phyloP scores from a whole-genome alignment of 1,140 invertebrate species.

The Antheraea pernyi region DNA sequence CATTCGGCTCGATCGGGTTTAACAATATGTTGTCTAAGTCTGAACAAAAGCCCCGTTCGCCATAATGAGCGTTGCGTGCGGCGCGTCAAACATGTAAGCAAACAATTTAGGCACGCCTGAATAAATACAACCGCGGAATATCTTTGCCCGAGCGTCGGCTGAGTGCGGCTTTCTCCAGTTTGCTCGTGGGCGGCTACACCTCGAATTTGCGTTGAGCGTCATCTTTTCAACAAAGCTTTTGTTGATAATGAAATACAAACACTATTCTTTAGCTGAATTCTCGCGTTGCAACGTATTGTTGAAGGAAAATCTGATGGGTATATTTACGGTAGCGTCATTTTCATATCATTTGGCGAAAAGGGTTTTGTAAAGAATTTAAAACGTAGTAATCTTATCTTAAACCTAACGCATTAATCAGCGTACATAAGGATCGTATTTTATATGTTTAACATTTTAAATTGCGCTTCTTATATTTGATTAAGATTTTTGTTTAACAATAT shows the following conservation, averaged over 20 bases:
- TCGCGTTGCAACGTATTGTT: slow-evolving; percentile 56
- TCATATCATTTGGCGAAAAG: background rate
- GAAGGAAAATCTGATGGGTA: slow-evolving; percentile 47
- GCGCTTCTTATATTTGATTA: no score
- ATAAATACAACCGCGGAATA: slow-evolving; percentile 77
- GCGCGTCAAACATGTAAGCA: slow-evolving; percentile 77
- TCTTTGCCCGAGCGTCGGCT: slow-evolving; percentile 60
- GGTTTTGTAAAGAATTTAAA: background rate
- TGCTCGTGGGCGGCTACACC: slow-evolving; percentile 53
- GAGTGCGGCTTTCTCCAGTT: slow-evolving; percentile 57
- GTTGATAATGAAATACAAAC: slow-evolving; percentile 77
- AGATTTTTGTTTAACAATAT: no score
- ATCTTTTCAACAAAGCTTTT: slow-evolving; percentile 73
- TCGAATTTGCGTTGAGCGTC: slow-evolving; percentile 66
- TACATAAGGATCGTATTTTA: no score
- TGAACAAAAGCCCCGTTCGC: slow-evolving; percentile 71
- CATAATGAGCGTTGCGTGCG: slow-evolving; percentile 77
- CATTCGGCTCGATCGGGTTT: slow-evolving; percentile 66
- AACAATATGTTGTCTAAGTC: slow-evolving; percentile 74
- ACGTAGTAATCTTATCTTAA: background rate
- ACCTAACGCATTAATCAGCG: background rate
- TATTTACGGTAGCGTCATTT: slow-evolving; percentile 26
- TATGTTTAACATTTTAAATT: no score
- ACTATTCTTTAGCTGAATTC: slow-evolving; percentile 60
- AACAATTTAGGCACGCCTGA: slow-evolving; percentile 78